A percentile compares a stretch with the other conserved stretches of the same genome.
phyloP scores from a whole-genome alignment of 2,888 invertebrate species.

The Polia nebulosa region DNA sequence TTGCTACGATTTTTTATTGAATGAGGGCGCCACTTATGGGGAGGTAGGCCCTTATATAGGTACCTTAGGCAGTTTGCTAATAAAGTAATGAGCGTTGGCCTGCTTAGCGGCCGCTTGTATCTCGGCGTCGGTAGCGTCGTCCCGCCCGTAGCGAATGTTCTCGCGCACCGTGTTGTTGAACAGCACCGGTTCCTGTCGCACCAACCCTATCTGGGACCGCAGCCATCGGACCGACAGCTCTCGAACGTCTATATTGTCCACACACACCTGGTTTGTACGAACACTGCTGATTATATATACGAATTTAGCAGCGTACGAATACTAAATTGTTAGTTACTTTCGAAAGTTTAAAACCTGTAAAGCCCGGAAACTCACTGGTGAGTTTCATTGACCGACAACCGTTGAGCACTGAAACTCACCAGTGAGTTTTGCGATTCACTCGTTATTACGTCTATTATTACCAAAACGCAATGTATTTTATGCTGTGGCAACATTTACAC shows the following conservation, averaged over 20 bases:
- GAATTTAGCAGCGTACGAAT: not conserved
- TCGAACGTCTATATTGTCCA: conserved; percentile 93
- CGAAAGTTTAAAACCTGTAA: too few species aligned
- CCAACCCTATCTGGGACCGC: conserved; percentile 95
- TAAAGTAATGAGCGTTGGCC: conserved; percentile 91
- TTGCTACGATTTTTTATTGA: too few species aligned
- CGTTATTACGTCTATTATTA: too few species aligned
- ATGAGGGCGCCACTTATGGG: too few species aligned
- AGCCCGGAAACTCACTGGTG: too few species aligned
- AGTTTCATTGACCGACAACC: too few species aligned
- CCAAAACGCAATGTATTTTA: too few species aligned
- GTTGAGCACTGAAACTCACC: too few species aligned
- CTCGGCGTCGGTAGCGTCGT: conserved; percentile 92
- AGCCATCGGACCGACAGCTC: conserved; percentile 95
- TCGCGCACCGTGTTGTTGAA: conserved; percentile 96
- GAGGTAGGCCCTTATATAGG: not conserved
- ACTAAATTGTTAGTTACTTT: too few species aligned
- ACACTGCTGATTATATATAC: conserved; percentile 5
- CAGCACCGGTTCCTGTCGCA: conserved; percentile 89
- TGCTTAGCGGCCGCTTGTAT: conserved; percentile 93
- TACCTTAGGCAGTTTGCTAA: conserved; percentile 92
- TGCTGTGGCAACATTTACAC: too few species aligned
- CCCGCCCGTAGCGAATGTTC: conserved; percentile 95
- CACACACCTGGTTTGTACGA: conserved; percentile 84
- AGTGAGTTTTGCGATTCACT: too few species aligned